phyloP scores from a whole-genome alignment of 2,113 vertebrate genomes.

The Desmodus rotundus region DNA sequence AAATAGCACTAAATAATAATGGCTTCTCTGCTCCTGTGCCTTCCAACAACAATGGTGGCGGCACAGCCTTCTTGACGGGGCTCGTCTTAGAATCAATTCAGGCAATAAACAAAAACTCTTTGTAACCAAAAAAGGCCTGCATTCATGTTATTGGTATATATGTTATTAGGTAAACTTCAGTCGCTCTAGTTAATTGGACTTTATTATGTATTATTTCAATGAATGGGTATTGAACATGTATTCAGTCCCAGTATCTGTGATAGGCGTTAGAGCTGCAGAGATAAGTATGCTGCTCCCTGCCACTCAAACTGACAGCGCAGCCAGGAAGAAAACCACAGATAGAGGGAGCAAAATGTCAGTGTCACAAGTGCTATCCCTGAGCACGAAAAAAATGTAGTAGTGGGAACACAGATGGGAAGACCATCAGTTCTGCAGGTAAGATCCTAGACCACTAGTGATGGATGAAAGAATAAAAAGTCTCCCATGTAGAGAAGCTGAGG shows the following conservation, averaged over 20 bases:
- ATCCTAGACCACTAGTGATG: neutral
- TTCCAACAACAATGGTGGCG: neutral
- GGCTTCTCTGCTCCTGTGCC: neutral
- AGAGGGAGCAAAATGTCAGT: neutral
- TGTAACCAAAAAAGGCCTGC: neutral
- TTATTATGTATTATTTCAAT: neutral
- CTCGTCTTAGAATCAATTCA: neutral
- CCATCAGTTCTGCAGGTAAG: neutral
- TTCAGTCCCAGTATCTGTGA: neutral
- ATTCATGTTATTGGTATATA: neutral
- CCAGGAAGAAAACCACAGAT: neutral
- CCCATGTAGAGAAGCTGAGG: neutral
- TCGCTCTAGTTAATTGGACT: neutral
- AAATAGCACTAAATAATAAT: neutral
- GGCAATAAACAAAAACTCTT: neutral
- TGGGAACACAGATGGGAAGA: neutral
- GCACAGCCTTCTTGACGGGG: neutral
- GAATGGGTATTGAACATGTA: neutral
- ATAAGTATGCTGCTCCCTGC: neutral
- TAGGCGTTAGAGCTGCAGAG: neutral
- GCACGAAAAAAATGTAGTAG: fast-evolving
- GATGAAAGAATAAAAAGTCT: neutral
- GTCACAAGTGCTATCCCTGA: neutral
- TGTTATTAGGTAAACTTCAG: neutral
- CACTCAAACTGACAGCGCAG: neutral